phyloP scores from a whole-genome alignment of 2,113 vertebrate genomes.

The Petroica traversi region DNA sequence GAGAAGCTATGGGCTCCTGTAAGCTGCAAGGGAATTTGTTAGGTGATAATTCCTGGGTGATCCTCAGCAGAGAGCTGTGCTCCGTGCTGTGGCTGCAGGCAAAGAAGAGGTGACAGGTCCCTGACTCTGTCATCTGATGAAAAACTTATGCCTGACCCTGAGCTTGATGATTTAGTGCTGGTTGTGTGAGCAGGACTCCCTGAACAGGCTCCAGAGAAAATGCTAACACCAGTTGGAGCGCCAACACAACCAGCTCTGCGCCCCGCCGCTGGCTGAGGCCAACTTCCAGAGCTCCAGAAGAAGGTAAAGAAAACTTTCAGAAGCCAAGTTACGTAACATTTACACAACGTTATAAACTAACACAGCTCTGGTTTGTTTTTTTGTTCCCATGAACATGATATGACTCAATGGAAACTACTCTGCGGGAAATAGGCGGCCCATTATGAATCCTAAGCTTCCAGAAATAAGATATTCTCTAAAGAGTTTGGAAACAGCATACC shows the following conservation, averaged over 20 bases:
- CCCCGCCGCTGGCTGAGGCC: background rate
- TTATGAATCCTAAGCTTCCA: background rate
- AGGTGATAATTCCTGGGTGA: constrained; percentile 11
- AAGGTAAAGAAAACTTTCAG: constrained; percentile 50
- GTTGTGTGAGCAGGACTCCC: background rate
- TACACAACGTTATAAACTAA: constrained; percentile 43
- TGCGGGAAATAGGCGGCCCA: background rate
- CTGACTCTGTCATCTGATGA: background rate
- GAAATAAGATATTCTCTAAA: background rate
- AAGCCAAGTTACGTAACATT: constrained; percentile 56
- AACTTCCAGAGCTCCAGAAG: constrained; percentile 12
- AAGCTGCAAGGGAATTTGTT: background rate
- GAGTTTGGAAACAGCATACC: background rate
- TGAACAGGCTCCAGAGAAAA: constrained; percentile 19
- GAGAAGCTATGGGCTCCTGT: background rate
- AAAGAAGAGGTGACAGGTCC: background rate
- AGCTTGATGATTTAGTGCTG: background rate
- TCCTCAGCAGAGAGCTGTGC: background rate
- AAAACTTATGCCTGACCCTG: background rate
- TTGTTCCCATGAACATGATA: constrained; percentile 54
- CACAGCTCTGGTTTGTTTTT: constrained; percentile 32
- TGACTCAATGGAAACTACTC: constrained; percentile 55
- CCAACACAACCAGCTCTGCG: background rate
- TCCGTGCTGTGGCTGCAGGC: background rate
- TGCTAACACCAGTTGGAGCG: background rate